Conservation (phyloP, 2,888 invertebrate species). For the Schizotus pectinicornis region DNA sequence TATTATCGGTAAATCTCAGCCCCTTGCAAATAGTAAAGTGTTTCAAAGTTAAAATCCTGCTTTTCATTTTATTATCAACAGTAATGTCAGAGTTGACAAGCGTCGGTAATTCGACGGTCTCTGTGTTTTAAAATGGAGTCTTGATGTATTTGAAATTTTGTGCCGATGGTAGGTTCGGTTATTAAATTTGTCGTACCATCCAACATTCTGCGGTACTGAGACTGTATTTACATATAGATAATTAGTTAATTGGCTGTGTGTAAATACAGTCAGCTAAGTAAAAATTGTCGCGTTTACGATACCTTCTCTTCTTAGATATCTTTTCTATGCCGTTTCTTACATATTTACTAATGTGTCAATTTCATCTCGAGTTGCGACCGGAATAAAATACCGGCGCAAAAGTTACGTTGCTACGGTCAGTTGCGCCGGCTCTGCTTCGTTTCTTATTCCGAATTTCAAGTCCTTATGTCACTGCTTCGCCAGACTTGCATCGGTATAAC, state of each 20-base stretch:
- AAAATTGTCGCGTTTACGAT: constrained; percentile 11
- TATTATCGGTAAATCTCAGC: constrained; percentile 51
- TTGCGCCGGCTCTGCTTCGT: no score
- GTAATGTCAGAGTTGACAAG: constrained; percentile 48
- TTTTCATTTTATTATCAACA: constrained; percentile 51
- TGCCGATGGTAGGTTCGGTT: constrained; percentile 5
- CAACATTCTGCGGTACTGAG: constrained; percentile 18
- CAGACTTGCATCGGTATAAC: no score
- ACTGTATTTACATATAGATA: constrained; percentile 14
- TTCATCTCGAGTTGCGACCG: no score
- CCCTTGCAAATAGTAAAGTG: constrained; percentile 47
- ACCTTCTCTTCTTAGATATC: constrained; percentile 9
- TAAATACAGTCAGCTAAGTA: constrained; percentile 13
- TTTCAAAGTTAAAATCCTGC: constrained; percentile 51
- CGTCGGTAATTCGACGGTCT: constrained; percentile 30
- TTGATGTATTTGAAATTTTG: constrained; percentile 21
- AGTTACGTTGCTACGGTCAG: no score
- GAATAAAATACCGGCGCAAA: no score
- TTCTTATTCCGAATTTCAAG: no score
- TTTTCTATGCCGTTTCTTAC: constrained; percentile 13
- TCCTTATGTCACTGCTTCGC: no score
- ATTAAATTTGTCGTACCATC: constrained; percentile 23
- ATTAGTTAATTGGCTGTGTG: constrained; percentile 10
- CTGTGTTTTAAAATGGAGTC: constrained; percentile 29
- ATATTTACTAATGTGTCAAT: background rate